A percentile compares a stretch with the other conserved stretches of the same genome.
phyloP scores from a whole-genome alignment of 2,797 vertebrate genomes.

The Rhynchonycteris naso region DNA sequence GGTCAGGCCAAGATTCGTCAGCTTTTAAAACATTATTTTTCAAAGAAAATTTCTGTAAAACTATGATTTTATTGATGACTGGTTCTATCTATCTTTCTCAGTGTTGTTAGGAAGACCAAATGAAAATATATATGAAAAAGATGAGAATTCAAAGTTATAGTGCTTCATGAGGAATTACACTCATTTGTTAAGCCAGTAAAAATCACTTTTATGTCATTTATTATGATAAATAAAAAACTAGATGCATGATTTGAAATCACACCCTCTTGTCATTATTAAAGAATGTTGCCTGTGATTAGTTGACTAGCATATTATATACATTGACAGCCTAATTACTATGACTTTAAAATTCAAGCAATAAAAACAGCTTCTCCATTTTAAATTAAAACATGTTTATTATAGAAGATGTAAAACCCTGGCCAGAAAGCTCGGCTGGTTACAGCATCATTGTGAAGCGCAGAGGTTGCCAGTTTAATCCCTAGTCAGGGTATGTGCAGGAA shows the following conservation, averaged over 20 bases:
- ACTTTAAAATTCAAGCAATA: constrained; percentile 34
- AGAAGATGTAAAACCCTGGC: not conserved
- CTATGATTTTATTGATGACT: not conserved
- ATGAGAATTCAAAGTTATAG: constrained; percentile 35
- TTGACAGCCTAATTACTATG: not conserved
- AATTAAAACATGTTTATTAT: not conserved
- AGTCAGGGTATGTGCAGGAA: no score
- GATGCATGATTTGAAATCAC: not conserved
- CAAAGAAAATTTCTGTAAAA: constrained; percentile 13
- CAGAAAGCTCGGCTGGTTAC: no score
- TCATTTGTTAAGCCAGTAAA: not conserved
- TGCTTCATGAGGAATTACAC: not conserved
- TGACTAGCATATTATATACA: not conserved
- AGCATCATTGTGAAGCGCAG: no score
- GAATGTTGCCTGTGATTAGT: not conserved
- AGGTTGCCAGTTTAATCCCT: no score
- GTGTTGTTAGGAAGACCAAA: not conserved
- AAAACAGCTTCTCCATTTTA: constrained; percentile 16
- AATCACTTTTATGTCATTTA: constrained; percentile 30
- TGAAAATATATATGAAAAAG: not conserved
- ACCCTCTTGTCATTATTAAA: constrained; percentile 5
- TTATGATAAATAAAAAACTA: not conserved
- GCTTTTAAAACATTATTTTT: not conserved
- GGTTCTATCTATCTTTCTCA: not conserved
- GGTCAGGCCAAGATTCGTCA: not conserved